Evolutionary conservation across 2,113 vertebrate species (phyloP).

Genomic region (Ictidomys tridecemlineatus): DNA sequence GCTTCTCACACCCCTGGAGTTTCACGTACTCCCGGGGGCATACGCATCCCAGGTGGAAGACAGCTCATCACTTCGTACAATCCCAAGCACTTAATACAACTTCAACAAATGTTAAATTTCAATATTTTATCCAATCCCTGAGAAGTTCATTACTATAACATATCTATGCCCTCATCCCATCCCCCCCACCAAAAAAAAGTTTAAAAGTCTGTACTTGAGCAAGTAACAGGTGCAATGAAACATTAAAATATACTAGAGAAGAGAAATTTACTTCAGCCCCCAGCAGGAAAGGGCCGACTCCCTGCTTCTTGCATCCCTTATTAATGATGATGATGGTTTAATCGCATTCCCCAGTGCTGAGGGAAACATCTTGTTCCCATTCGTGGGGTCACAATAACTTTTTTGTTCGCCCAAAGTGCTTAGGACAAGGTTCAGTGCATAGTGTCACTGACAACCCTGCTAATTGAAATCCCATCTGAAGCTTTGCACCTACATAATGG

Average conservation of each 20-base stretch:
- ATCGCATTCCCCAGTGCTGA: conserved; percentile 79
- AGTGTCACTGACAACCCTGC: conserved; percentile 82
- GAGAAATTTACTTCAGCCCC: conserved; percentile 72
- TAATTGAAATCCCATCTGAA: conserved; percentile 88
- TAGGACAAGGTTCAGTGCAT: conserved; percentile 85
- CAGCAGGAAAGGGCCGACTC: conserved; percentile 65
- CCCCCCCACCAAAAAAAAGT: rapidly evolving
- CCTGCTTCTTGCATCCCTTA: conserved; percentile 77
- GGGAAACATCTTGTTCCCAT: conserved; percentile 87
- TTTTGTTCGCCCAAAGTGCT: conserved; percentile 84
- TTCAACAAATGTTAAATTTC: neutral
- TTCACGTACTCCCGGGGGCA: neutral
- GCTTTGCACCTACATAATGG: conserved; percentile 65
- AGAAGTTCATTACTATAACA: neutral
- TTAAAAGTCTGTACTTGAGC: neutral
- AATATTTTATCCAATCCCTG: neutral
- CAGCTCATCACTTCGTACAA: neutral
- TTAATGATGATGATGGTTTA: conserved; percentile 79
- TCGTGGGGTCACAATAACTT: conserved; percentile 87
- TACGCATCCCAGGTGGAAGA: neutral
- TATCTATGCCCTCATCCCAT: rapidly evolving
- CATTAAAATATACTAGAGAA: conserved; percentile 70
- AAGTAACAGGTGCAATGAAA: conserved; percentile 64
- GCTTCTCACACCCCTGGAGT: rapidly evolving
- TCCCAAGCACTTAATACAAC: neutral